Evolutionary conservation across 2,113 vertebrate species (phyloP).

Genomic region (Mesoclemmys tuberculata): DNA sequence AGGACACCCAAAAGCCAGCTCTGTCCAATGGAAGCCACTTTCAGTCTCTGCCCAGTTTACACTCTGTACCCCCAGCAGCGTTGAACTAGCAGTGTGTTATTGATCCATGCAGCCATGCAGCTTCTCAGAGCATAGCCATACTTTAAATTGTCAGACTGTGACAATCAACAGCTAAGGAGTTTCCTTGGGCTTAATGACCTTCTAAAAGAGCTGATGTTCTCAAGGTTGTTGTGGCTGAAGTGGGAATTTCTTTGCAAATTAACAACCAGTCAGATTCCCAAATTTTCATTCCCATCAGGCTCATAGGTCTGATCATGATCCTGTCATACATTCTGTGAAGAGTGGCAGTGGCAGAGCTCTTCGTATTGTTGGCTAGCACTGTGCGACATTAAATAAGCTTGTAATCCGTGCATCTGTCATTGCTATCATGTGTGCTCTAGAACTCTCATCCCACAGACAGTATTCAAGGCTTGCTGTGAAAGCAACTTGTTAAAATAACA

Average conservation of each 20-base stretch:
- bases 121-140: neutral
- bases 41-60: neutral
- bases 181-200: neutral
- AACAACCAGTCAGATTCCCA: neutral
- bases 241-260: constrained; percentile 18
- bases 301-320: neutral
- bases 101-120: neutral
- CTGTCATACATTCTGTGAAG: neutral
- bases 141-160: neutral
- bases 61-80: neutral
- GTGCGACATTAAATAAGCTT: neutral
- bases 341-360: neutral
- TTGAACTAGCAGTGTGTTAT: neutral
- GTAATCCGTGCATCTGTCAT: neutral
- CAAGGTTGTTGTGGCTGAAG: neutral
- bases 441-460: neutral
- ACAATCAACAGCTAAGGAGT: neutral
- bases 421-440: neutral
- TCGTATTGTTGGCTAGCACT: neutral
- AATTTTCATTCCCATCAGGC: neutral
- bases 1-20: neutral
- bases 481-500: neutral
- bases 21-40: neutral
- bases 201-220: neutral
- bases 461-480: neutral